These are phyloP conservation scores for Solenopsis invicta DNA, from an alignment of 1,140 invertebrate species.

Conservation along the genomic window DNA sequence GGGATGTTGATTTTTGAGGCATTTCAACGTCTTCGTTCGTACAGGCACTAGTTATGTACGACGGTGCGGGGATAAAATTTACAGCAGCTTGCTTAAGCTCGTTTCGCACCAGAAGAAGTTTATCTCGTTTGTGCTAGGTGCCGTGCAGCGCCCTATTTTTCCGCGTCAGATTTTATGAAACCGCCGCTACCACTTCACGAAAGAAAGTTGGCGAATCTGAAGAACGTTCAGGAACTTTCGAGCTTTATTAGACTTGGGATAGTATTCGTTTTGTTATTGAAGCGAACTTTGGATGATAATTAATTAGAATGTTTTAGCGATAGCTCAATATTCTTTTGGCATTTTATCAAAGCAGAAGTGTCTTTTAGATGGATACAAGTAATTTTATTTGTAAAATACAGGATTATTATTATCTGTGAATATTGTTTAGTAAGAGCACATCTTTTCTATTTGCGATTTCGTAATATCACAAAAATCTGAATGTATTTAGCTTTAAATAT, in stretches of 20 bases:
- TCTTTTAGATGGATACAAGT: not conserved
- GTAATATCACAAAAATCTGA: not conserved
- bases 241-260: slow-evolving; percentile 68
- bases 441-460: not conserved
- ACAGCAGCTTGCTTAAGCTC: slow-evolving; percentile 53
- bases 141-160: slow-evolving; percentile 54
- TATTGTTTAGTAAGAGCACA: not conserved
- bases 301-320: slow-evolving; percentile 60
- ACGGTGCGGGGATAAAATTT: slow-evolving; percentile 52
- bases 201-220: slow-evolving; percentile 53
- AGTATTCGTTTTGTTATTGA: slow-evolving; percentile 62
- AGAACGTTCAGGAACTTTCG: slow-evolving; percentile 67
- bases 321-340: not conserved
- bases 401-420: slow-evolving; percentile 8
- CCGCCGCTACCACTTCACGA: not conserved
- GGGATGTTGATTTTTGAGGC: not conserved
- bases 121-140: slow-evolving; percentile 66
- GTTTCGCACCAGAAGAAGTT: slow-evolving; percentile 61
- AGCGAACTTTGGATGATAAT: slow-evolving; percentile 58
- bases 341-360: not conserved
- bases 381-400: slow-evolving; percentile 15
- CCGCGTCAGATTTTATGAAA: slow-evolving; percentile 69
- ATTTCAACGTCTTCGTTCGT: not conserved
- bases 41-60: slow-evolving; percentile 3
- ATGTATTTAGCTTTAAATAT: not conserved